Conservation (phyloP, 2,797 vertebrate genomes). For the Pelodytes ibericus region DNA sequence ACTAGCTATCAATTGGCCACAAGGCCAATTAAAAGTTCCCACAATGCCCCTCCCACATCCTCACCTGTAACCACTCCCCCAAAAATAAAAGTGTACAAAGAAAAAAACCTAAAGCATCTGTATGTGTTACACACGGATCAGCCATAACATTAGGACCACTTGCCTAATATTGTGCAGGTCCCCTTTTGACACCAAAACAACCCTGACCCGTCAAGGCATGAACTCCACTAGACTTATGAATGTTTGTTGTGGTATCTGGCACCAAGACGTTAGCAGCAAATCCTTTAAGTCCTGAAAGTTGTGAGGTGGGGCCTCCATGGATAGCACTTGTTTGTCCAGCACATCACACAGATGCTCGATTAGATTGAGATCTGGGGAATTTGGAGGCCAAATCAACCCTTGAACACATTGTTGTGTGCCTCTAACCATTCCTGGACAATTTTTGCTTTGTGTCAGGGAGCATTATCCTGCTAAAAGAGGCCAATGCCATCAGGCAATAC, state of each 20-base stretch:
- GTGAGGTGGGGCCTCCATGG: not conserved
- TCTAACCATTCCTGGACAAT: conserved; percentile 8
- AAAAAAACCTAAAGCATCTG: no score
- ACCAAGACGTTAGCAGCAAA: no score
- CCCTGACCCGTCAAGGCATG: not conserved
- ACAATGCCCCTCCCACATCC: no score
- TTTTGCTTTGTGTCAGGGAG: not conserved
- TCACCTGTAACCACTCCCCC: no score
- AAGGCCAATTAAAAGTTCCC: no score
- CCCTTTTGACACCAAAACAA: no score
- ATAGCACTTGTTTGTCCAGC: not conserved
- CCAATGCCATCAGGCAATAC: conserved; percentile 7
- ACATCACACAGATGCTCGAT: not conserved
- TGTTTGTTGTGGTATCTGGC: not conserved
- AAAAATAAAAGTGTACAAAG: no score
- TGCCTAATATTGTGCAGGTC: not conserved
- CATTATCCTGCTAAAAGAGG: conserved; percentile 2
- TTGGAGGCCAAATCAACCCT: not conserved
- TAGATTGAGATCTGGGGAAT: no score
- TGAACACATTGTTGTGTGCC: not conserved
- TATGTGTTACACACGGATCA: no score
- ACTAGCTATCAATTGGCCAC: no score
- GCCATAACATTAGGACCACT: not conserved
- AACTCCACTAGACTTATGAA: not conserved
- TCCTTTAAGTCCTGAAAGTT: not conserved